These are phyloP conservation scores for Drosophila sordidapex DNA, from an alignment of 2,888 invertebrate genomes.

Conservation along the genomic window DNA sequence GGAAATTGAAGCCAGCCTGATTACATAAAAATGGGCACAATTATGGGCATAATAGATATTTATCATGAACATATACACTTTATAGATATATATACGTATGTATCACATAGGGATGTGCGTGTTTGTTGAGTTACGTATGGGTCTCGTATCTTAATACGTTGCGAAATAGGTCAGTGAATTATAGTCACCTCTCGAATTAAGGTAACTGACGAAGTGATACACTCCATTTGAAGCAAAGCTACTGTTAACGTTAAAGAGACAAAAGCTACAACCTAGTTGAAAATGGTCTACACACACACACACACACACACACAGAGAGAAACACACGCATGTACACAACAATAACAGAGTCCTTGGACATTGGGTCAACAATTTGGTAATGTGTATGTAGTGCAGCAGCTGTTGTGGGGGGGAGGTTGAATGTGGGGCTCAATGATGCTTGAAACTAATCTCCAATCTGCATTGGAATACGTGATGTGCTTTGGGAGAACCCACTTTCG, in stretches of 20 bases:
- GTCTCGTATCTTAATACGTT: too few relatives aligned
- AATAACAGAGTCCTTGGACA: constrained; percentile 36
- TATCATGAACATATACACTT: too few relatives aligned
- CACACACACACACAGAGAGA: not conserved
- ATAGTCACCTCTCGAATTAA: not conserved
- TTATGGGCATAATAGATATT: not conserved
- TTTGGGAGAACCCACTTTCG: constrained; percentile 56
- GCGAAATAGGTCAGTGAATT: not conserved
- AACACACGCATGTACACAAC: constrained; percentile 4
- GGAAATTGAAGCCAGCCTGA: not conserved
- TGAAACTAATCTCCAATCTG: constrained; percentile 78
- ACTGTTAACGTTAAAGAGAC: constrained; percentile 58
- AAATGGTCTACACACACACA: constrained; percentile 10
- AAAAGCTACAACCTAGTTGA: constrained; percentile 58
- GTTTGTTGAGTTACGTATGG: not conserved
- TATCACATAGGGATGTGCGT: not conserved
- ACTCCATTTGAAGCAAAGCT: constrained; percentile 48
- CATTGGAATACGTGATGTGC: constrained; percentile 75
- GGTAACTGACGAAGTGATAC: constrained; percentile 28
- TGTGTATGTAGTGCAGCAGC: constrained; percentile 30
- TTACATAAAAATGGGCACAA: not conserved
- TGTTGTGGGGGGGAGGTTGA: not conserved
- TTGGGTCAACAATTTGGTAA: constrained; percentile 62
- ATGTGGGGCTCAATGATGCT: constrained; percentile 48
- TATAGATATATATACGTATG: not conserved